Evolutionary conservation across 2,113 vertebrate genomes (phyloP), one percentile per base, ranked within the genome.

Genomic region (Nothocercus nigrocapillus): DNA sequence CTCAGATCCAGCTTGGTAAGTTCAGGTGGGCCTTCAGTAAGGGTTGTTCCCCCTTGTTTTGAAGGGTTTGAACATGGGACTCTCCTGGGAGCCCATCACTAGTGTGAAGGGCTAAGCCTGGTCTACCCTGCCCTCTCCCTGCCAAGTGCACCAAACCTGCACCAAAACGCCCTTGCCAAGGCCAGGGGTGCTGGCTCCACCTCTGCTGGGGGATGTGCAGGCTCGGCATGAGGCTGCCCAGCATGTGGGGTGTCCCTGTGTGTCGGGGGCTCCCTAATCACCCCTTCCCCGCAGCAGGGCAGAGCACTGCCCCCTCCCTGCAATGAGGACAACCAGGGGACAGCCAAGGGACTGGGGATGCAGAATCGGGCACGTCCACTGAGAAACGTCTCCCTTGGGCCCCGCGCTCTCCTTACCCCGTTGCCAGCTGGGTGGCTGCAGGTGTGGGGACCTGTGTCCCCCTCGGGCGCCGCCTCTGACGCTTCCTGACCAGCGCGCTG

Each of bases 161-260:
- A 17, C 53, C 44, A 42, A 90, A 62, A 21, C 2, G 3, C 21
- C 27, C 2, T 27, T 77, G 53, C 64, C 42, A 44, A 75, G 5
- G 12, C 32, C 18, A 3, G 44, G 73, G 16, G 19, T 4, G 15
- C 32, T 3, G 1, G 30, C 0, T 0, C 21, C 25, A 10, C 4
- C 21, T 73, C 25, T 49, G 5, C 53, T 42, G 17, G 30, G 45
- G 77, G 64, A 38, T 40, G 0, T 0, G 16, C 4, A 28, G 44
- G 18, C 24, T 21, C 22, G 12, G 19, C 45, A 12, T 32, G 49
- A 80, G 21, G 38, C 7, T 76, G 44, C 42, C 58, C 24, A 34
- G 5, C 25, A 11, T 30, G 6, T 3, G 30, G 28, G 54, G 28
- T 8, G 19, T 18, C 30, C 9, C 28, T 18, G 53, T 9, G 27